Base-by-base conservation (phyloP, 2,888 invertebrate genomes). In the Yponomeuta cagnagella region DNA sequence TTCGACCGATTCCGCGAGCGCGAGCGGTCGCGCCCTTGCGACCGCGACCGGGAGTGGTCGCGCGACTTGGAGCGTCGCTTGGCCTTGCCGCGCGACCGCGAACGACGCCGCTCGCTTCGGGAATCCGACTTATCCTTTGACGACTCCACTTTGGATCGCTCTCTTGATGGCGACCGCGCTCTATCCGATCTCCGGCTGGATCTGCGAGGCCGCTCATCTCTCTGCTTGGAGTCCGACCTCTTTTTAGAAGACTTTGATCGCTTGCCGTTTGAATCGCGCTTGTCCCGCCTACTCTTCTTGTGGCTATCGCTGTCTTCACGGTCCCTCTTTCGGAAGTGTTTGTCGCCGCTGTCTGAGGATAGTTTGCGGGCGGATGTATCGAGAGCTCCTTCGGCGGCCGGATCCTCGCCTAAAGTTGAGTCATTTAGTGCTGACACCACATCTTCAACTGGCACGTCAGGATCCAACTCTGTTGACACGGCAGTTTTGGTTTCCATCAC, bases 361-460 rank as follows among this genome's bases (percentile, higher is more conserved):
- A 10, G 72, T 73, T 10, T 75, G 78, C 64, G 70, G 52, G 79
- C 77, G 37, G 76, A 72, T 74, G 84, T 76, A 74, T 83, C 84
- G 73, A 75, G 33, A 23, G 71, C 10, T 10, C 23, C 63, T 76
- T 73, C 71, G n/a, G 48, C 10, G 48, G 65, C 48, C 31, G 77
- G 73, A 63, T 74, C 78, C 52, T 84, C 87, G 0, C 84, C 87
- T 9, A 83, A 83, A 12, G 84, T 85, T 10, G 92, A 86, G 75
- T 93, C 94, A 78, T 95, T 95, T 12, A 95, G 79, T 2, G 93
- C 94, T 0, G 93, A 90, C 0, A 95, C 95, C 15, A 95, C 93
- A 81, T 95, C 95, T 76, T 95, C 95, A 0, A 95, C 94, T 0
- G 95, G 93, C 3, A 95, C 93, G 79, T 94, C 93, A 0, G 93